These are phyloP conservation scores for Eolophus roseicapilla DNA, from an alignment of 2,113 vertebrate species.

Conservation along the genomic window DNA sequence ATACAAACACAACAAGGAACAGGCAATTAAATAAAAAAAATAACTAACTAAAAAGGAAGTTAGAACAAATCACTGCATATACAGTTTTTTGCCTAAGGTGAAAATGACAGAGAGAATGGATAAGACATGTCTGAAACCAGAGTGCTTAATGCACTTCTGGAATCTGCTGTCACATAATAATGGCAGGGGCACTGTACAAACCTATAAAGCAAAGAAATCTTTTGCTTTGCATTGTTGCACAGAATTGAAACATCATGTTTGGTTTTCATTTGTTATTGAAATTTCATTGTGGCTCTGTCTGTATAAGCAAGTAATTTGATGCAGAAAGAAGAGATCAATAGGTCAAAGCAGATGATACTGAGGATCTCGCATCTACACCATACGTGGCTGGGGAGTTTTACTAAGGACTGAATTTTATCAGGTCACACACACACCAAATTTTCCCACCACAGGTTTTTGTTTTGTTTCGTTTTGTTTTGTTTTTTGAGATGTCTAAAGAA, in stretches of 20 bases:
- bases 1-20: background rate
- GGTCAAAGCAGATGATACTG: background rate
- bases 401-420: background rate
- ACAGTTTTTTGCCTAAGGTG: background rate
- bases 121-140: background rate
- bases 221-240: background rate
- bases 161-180: background rate
- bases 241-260: background rate
- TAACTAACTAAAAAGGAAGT: background rate
- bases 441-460: accelerated
- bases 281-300: background rate
- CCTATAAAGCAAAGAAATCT: background rate
- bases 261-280: background rate
- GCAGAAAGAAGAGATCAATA: background rate
- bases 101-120: background rate
- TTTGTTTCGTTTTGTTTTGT: background rate
- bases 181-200: background rate
- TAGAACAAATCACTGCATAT: background rate
- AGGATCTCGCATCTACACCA: background rate
- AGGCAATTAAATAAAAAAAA: background rate
- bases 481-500: background rate
- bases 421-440: background rate
- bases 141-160: background rate
- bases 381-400: background rate
- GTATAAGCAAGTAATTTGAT: background rate